These are phyloP conservation scores for Scolopax mira DNA, from an alignment of 2,113 vertebrate genomes.

Conservation along the genomic window DNA sequence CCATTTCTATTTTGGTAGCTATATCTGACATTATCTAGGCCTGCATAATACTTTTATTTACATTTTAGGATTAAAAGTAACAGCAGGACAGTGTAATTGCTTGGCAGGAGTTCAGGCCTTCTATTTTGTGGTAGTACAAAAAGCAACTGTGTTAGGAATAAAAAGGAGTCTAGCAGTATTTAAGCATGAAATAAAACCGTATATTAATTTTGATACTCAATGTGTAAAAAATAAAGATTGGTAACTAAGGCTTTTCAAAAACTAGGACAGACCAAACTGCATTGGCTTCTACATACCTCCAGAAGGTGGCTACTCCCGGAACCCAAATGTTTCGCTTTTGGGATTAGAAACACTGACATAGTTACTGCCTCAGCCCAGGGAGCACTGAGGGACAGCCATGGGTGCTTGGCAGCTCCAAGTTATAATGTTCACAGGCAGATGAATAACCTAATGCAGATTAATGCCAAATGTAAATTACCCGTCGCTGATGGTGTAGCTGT, in stretches of 20 bases:
- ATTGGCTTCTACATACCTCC: not conserved
- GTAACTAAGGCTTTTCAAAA: not conserved
- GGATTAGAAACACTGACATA: not conserved
- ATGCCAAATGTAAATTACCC: not conserved
- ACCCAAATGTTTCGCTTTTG: not conserved
- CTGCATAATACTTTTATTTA: not conserved
- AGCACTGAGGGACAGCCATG: not conserved
- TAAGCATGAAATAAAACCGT: not conserved
- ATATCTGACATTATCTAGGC: not conserved
- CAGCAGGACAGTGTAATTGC: not conserved
- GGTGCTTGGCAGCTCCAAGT: not conserved
- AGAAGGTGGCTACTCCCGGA: not conserved
- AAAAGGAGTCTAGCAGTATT: not conserved
- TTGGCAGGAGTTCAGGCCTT: constrained; percentile 14
- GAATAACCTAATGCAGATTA: not conserved
- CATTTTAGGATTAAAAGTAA: constrained; percentile 11
- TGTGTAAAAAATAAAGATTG: not conserved
- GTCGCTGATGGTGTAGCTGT: not conserved
- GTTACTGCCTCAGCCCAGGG: not conserved
- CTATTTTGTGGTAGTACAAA: not conserved
- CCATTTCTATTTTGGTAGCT: not conserved
- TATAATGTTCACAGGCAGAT: not conserved
- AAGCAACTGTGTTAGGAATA: not conserved
- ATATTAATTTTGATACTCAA: not conserved
- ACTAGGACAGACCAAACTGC: not conserved